Conservation (phyloP, 2,113 vertebrate genomes). For the Equus quagga region DNA sequence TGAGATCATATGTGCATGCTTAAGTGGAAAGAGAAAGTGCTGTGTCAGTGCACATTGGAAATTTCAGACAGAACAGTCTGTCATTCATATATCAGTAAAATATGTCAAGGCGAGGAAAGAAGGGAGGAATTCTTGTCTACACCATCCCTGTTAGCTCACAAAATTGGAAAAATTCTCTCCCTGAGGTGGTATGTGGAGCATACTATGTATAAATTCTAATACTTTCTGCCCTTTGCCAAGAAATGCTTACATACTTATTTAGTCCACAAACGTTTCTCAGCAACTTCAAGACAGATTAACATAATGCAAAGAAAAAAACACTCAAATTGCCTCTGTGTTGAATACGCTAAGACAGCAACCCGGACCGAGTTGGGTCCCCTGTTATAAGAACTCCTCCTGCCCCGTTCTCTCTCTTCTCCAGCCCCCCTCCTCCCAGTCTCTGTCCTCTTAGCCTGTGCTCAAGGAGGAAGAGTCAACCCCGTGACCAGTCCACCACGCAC, state of each 20-base stretch:
- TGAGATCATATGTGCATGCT: neutral
- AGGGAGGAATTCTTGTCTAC: neutral
- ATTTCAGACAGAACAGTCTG: neutral
- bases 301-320: neutral
- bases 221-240: neutral
- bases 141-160: neutral
- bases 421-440: rapidly evolving
- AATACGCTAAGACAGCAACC: neutral
- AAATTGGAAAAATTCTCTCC: neutral
- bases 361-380: neutral
- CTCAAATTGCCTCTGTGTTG: neutral
- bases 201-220: too few species aligned
- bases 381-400: neutral
- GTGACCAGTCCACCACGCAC: rapidly evolving
- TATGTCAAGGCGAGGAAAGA: neutral
- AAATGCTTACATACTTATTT: neutral
- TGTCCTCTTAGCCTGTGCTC: neutral
- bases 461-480: neutral
- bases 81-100: neutral
- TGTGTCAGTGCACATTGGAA: rapidly evolving
- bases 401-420: neutral
- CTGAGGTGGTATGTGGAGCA: neutral
- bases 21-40: neutral
- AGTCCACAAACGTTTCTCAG: neutral
- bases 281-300: neutral